Evolutionary conservation across 2,797 vertebrate genomes (phyloP).

Genomic region (Anabas testudineus): DNA sequence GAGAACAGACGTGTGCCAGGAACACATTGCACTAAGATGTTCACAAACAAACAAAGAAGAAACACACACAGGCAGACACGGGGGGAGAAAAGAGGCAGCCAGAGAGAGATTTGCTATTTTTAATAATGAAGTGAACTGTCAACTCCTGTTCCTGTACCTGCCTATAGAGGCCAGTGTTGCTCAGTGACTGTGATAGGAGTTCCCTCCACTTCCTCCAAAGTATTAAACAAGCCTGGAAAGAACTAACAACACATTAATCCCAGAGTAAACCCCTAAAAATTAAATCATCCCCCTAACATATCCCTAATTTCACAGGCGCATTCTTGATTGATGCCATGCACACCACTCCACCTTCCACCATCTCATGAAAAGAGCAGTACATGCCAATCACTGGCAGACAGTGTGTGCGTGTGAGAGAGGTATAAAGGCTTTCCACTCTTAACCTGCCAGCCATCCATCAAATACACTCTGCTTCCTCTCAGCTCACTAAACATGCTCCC

Average conservation of each 20-base stretch:
- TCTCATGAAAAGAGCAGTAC: slow-evolving; percentile 56
- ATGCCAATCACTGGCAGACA: slow-evolving; percentile 37
- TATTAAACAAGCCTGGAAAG: slow-evolving; percentile 38
- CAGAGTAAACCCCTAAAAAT: slow-evolving; percentile 31
- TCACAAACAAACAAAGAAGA: slow-evolving; percentile 53
- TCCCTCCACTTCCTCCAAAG: slow-evolving; percentile 12
- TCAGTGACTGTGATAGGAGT: slow-evolving; percentile 33
- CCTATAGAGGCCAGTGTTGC: slow-evolving; percentile 78
- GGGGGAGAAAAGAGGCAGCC: slow-evolving; percentile 17
- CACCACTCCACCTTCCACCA: slow-evolving; percentile 39
- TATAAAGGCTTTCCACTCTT: slow-evolving; percentile 62
- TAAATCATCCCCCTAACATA: slow-evolving; percentile 51
- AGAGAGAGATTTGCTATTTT: slow-evolving; percentile 35
- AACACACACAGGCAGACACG: slow-evolving; percentile 9
- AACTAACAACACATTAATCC: slow-evolving; percentile 32
- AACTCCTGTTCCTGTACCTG: slow-evolving; percentile 7
- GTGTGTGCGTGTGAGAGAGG: slow-evolving; percentile 37
- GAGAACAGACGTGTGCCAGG: slow-evolving; percentile 59
- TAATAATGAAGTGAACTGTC: slow-evolving; percentile 30
- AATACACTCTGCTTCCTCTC: slow-evolving; percentile 51
- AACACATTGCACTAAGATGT: slow-evolving; percentile 36
- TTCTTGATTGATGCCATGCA: slow-evolving; percentile 61
- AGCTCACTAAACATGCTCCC: slow-evolving; percentile 55
- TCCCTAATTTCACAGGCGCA: slow-evolving; percentile 61
- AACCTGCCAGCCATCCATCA: slow-evolving; percentile 75